Conservation (phyloP, 1,140 invertebrate species). For the Conus ventricosus region DNA sequence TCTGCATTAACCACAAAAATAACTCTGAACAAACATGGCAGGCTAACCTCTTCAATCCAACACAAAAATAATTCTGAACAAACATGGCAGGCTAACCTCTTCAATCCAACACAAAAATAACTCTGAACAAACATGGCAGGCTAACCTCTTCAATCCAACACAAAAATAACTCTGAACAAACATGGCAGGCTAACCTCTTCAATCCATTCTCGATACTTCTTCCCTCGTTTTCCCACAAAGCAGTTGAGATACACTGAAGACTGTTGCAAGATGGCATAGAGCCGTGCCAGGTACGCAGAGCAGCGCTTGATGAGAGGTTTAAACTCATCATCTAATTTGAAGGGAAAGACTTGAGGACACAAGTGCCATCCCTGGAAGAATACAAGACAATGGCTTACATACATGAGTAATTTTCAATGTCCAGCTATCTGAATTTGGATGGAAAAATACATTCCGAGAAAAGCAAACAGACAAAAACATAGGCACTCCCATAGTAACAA, state of each 20-base stretch:
- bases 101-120: too few relatives aligned
- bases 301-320: constrained; percentile 53
- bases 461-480: neutral
- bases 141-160: too few relatives aligned
- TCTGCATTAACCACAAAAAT: too few relatives aligned
- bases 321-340: constrained; percentile 52
- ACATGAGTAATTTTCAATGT: constrained; percentile 1
- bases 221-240: constrained; percentile 52
- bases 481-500: too few relatives aligned
- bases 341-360: constrained; percentile 44
- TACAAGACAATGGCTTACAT: neutral
- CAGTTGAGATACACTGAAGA: constrained; percentile 64
- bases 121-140: too few relatives aligned
- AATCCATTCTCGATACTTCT: constrained; percentile 59
- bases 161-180: neutral
- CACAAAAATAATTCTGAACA: too few relatives aligned
- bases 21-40: too few relatives aligned
- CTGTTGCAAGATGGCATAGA: constrained; percentile 64
- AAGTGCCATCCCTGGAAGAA: constrained; percentile 66
- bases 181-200: constrained; percentile 49
- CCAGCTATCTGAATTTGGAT: neutral
- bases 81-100: too few relatives aligned
- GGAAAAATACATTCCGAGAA: too few relatives aligned
- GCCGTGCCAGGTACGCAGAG: constrained; percentile 61
- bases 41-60: too few relatives aligned